Evolutionary conservation across 1,140 invertebrate genomes (phyloP).

Genomic region (Rhynchophorus ferrugineus): DNA sequence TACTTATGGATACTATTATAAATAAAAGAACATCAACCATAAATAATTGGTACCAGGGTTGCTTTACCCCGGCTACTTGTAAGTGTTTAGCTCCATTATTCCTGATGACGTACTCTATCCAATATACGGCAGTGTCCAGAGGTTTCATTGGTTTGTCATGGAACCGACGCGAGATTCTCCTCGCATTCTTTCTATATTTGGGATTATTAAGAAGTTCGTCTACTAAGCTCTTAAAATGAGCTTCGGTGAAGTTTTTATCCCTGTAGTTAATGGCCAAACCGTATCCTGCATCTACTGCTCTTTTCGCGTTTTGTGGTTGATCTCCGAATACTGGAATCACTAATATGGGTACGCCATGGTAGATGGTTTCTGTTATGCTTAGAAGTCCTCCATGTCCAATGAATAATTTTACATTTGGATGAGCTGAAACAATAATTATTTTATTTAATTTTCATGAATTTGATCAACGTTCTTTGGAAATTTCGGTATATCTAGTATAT

Average conservation of each 20-base stretch:
- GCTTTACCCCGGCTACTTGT: constrained; percentile 49
- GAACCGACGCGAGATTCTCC: constrained; percentile 9
- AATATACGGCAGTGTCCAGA: constrained; percentile 52
- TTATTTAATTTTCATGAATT: too few relatives aligned
- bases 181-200: constrained; percentile 17
- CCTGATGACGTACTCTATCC: constrained; percentile 58
- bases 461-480: too few relatives aligned
- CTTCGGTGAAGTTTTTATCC: constrained; percentile 1
- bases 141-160: constrained; percentile 19
- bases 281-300: constrained; percentile 12
- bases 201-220: constrained; percentile 14
- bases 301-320: constrained; percentile 14
- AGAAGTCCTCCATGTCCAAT: constrained; percentile 28
- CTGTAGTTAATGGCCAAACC: neutral
- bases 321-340: constrained; percentile 37
- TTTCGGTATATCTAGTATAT: too few relatives aligned
- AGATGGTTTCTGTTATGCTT: constrained; percentile 40
- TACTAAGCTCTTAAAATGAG: constrained; percentile 2
- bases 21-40: constrained; percentile 37
- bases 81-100: constrained; percentile 57
- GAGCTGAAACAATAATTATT: constrained; percentile 18
- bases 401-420: constrained; percentile 24
- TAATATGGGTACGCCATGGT: constrained; percentile 46
- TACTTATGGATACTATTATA: neutral
- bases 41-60: constrained; percentile 44